Evolutionary conservation across 2,113 vertebrate genomes (phyloP).

Genomic region (Siniperca knerii): DNA sequence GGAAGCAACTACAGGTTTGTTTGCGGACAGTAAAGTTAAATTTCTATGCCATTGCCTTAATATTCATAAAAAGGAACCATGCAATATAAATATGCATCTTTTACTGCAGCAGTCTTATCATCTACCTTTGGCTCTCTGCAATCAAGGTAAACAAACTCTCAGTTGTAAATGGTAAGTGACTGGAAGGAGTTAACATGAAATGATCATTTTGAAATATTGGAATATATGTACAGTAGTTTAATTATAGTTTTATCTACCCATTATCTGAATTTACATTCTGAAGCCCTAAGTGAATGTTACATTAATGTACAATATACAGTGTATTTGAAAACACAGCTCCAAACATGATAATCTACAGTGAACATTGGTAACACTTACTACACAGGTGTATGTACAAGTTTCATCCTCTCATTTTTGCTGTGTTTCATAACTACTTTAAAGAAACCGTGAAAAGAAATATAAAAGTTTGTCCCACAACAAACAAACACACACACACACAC

Average conservation of each 20-base stretch:
- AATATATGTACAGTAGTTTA: conserved; percentile 24
- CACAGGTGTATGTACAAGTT: conserved; percentile 32
- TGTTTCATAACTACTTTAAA: conserved; percentile 15
- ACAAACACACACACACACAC: not conserved
- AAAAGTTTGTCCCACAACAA: conserved; percentile 17
- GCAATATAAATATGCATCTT: not conserved
- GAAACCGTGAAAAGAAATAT: conserved; percentile 9
- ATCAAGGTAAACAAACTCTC: conserved; percentile 70
- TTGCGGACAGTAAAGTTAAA: not conserved
- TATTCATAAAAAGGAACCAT: not conserved
- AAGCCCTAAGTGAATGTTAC: not conserved
- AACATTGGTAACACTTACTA: conserved; percentile 12
- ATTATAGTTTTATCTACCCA: not conserved
- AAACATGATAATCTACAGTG: conserved; percentile 8
- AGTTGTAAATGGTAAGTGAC: conserved; percentile 72
- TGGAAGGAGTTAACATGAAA: conserved; percentile 64
- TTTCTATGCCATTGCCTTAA: not conserved
- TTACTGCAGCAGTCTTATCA: conserved; percentile 17
- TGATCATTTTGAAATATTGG: conserved; percentile 5
- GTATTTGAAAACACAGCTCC: conserved; percentile 16
- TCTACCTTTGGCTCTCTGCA: conserved; percentile 55
- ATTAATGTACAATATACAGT: conserved; percentile 38
- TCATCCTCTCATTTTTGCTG: not conserved
- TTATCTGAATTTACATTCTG: conserved; percentile 11
- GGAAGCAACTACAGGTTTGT: conserved; percentile 61